phyloP scores from a whole-genome alignment of 2,113 vertebrate species.

The Enhydra lutris region DNA sequence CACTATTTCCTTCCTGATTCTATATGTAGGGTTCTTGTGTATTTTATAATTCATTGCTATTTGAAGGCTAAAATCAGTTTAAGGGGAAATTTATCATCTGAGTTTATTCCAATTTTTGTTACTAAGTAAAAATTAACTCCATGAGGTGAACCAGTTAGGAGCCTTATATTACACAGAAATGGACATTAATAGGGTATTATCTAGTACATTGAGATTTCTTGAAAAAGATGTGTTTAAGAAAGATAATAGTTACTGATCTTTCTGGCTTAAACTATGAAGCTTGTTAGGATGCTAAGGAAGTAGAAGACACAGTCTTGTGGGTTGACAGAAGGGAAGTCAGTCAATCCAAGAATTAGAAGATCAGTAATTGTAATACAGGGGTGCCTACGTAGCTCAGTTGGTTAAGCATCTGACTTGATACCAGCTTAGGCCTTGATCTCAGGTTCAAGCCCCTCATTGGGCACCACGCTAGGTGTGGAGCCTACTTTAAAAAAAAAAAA shows the following conservation, averaged over 20 bases:
- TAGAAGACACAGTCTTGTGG: neutral
- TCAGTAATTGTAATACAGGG: neutral
- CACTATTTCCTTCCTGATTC: neutral
- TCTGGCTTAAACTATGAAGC: neutral
- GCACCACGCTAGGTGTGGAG: neutral
- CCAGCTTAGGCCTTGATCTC: neutral
- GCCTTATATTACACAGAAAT: neutral
- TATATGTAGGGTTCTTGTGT: neutral
- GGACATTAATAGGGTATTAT: neutral
- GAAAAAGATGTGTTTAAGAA: neutral
- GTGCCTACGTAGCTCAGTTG: neutral
- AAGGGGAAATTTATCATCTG: neutral
- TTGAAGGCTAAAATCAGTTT: neutral
- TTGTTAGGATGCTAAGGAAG: constrained; percentile 4
- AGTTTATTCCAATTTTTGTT: neutral
- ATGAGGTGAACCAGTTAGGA: neutral
- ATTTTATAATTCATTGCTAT: neutral
- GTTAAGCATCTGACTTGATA: neutral
- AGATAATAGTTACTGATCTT: neutral
- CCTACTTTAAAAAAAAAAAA: neutral
- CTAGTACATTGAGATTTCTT: neutral
- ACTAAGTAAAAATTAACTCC: constrained; percentile 12
- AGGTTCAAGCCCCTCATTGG: neutral
- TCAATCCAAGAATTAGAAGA: neutral
- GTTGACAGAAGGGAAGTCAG: neutral